Evolutionary conservation across 2,797 vertebrate genomes (phyloP).

Genomic region (Gymnodraco acuticeps): DNA sequence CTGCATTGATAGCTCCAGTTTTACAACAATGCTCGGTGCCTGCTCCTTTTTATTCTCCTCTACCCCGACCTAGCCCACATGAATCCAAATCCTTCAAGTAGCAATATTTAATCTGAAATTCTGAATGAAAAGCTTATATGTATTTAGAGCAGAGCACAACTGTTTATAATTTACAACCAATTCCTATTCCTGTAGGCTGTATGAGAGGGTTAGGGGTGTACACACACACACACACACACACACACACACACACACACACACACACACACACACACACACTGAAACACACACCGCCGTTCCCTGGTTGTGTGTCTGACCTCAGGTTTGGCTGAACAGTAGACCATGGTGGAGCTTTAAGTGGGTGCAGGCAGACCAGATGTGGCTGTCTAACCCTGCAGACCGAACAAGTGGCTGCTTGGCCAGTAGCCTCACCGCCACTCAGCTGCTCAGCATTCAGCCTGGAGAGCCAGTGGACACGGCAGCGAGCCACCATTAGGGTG

Average conservation of each 20-base stretch:
- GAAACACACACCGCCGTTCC: slow-evolving; percentile 30
- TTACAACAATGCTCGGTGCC: background rate
- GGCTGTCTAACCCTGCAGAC: slow-evolving; percentile 68
- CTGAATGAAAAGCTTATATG: slow-evolving; percentile 35
- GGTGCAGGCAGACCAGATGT: slow-evolving; percentile 74
- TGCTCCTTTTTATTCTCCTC: slow-evolving; percentile 22
- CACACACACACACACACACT: no score
- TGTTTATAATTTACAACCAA: slow-evolving; percentile 45
- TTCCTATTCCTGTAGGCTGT: slow-evolving; percentile 47
- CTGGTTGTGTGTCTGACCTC: slow-evolving; percentile 67
- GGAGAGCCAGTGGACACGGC: slow-evolving; percentile 56
- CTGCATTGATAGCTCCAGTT: slow-evolving; percentile 9
- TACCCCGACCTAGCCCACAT: slow-evolving; percentile 17
- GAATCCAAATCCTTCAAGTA: slow-evolving; percentile 8
- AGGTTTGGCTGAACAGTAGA: slow-evolving; percentile 75
- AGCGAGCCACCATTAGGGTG: slow-evolving; percentile 50
- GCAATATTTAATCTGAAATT: slow-evolving; percentile 43
- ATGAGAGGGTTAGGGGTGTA: slow-evolving; percentile 30
- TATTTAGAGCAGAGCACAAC: slow-evolving; percentile 42
- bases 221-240: slow-evolving; percentile 1
- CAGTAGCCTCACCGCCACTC: slow-evolving; percentile 59
- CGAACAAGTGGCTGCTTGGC: slow-evolving; percentile 73
- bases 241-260: slow-evolving; percentile 6
- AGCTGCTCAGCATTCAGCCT: slow-evolving; percentile 51
- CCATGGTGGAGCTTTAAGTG: slow-evolving; percentile 65